Percentiles rank a stretch among this genome's conserved stretches.
phyloP scores from a whole-genome alignment of 2,888 invertebrate species.

The Lithophane socia region DNA sequence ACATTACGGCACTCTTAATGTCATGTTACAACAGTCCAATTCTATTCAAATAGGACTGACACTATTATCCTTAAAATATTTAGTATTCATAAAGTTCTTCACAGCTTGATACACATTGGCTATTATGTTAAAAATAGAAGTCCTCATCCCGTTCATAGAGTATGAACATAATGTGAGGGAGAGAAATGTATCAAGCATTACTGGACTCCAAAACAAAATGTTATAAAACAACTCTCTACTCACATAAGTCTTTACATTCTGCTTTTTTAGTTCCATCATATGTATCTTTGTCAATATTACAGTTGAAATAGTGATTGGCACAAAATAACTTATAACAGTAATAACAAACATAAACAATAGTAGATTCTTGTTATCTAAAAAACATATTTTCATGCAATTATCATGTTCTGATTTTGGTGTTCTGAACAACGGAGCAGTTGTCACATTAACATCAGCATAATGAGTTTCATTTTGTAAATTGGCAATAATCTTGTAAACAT shows the following conservation, averaged over 20 bases:
- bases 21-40: neutral
- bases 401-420: constrained; percentile 71
- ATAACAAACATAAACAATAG: constrained; percentile 82
- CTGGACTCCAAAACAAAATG: constrained; percentile 86
- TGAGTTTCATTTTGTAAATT: constrained; percentile 75
- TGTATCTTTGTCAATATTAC: constrained; percentile 85
- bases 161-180: constrained; percentile 84
- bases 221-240: constrained; percentile 85
- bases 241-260: constrained; percentile 80
- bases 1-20: neutral
- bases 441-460: constrained; percentile 70
- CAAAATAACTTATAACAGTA: constrained; percentile 81
- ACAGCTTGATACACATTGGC: constrained; percentile 87
- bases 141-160: constrained; percentile 78
- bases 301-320: constrained; percentile 85
- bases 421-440: constrained; percentile 71
- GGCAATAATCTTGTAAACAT: constrained; percentile 79
- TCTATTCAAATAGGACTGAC: constrained; percentile 76
- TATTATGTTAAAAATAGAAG: constrained; percentile 83
- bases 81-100: constrained; percentile 86
- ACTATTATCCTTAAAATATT: constrained; percentile 82
- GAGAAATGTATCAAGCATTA: constrained; percentile 86
- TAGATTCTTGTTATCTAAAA: constrained; percentile 81
- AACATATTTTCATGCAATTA: constrained; percentile 84
- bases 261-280: constrained; percentile 77